Evolutionary conservation across 2,888 invertebrate species (phyloP), one percentile per base, ranked within the genome.

Genomic region (Oeneis ivallda): DNA sequence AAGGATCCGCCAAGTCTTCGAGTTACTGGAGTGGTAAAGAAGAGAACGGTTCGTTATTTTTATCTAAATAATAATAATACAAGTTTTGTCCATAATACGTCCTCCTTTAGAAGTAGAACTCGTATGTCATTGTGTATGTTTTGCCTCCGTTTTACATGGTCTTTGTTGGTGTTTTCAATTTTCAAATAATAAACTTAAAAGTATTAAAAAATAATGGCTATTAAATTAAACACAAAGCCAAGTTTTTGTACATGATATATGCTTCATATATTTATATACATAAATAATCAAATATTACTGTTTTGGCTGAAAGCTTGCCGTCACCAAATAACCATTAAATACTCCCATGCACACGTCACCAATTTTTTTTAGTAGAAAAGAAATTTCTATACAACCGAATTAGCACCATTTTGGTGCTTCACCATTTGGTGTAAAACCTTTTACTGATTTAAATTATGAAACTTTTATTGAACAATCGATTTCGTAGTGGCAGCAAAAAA

Each of bases 11-110:
- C 60, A 92, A 92, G 75, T 89, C 90, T 73, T 89, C 90, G 4
- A 84, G 83, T 13, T 91, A 89, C 77, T 91, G 92, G 92, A 89
- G 87, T 80, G 89, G 89, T 67, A 91, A 91, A 80, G 92, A 92
- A 83, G 92, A 91, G 66, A 91, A 85, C 68, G 91, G 91, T 91
- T 88, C 90, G 92, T 91, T 56, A 26, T 63, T 74, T 71, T 69
- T 71, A 67, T 70, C 15, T 13, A n/a, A n/a, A 54, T 39, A 39
- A 54, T 37, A 26, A 34, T 68, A 68, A 54, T 70, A 66, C 73
- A 71, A 75, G 74, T 61, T 71, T 72, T 72, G 71, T 76, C 70
- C 67, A 68, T 74, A 68, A 68, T 75, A 66, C 67, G 74, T 74
- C 72, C 71, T 70, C 37, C 15, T 43, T 73, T 79, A 84, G 81